phyloP scores from a whole-genome alignment of 2,113 vertebrate species.

The Montifringilla adamsi region DNA sequence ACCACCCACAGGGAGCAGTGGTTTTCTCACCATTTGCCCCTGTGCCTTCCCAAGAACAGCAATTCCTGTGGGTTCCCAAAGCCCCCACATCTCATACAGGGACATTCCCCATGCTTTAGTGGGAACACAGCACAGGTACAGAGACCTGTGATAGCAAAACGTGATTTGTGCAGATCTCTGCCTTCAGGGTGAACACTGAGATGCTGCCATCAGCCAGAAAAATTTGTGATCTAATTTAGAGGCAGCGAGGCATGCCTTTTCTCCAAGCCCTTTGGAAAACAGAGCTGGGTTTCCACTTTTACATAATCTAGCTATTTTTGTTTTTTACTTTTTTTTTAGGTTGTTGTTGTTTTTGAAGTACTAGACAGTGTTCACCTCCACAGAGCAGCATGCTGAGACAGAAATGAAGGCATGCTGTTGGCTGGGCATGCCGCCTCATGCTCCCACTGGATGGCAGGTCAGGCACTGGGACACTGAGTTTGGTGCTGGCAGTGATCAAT shows the following conservation, averaged over 20 bases:
- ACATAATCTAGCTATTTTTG: not conserved
- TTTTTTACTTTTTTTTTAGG: not conserved
- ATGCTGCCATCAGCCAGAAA: constrained; percentile 78
- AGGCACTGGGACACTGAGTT: not conserved
- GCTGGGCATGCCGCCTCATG: accelerated
- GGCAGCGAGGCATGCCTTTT: constrained; percentile 73
- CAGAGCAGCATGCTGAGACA: not conserved
- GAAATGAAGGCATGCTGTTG: not conserved
- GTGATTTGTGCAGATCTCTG: constrained; percentile 75
- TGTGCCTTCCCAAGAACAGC: not conserved
- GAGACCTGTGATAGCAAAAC: constrained; percentile 67
- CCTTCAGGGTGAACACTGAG: constrained; percentile 71
- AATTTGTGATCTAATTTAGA: constrained; percentile 84
- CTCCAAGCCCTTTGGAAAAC: constrained; percentile 63
- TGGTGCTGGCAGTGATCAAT: not conserved
- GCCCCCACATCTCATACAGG: not conserved
- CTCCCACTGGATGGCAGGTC: not conserved
- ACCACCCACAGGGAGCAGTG: not conserved
- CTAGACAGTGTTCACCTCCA: not conserved
- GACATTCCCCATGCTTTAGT: not conserved
- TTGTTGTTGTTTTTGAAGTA: not conserved
- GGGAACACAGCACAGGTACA: constrained; percentile 50
- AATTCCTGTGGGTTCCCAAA: not conserved
- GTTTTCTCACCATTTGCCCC: not conserved
- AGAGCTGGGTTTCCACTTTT: constrained; percentile 34